These are phyloP conservation scores for Xiphias gladius DNA, from an alignment of 2,113 vertebrate species.

Conservation along the genomic window DNA sequence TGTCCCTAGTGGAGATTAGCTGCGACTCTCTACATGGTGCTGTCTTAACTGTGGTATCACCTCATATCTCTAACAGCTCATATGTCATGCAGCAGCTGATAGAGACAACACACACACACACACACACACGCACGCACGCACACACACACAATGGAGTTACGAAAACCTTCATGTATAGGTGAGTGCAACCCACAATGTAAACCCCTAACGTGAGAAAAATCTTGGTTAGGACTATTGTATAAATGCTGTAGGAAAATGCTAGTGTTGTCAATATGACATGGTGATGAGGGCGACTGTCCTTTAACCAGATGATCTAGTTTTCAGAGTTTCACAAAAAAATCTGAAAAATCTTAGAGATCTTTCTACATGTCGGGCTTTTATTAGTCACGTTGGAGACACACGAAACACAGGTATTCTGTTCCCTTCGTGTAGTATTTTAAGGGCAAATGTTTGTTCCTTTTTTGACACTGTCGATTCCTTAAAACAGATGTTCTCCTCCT, in stretches of 20 bases:
- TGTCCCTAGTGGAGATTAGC: conserved; percentile 29
- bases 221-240: too few species aligned
- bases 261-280: not conserved
- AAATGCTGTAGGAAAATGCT: not conserved
- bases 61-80: conserved; percentile 57
- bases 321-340: not conserved
- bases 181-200: not conserved
- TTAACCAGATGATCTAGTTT: not conserved
- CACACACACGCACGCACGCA: conserved; percentile 1
- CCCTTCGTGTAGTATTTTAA: not conserved
- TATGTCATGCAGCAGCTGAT: conserved; percentile 60
- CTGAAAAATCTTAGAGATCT: too few species aligned
- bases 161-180: not conserved
- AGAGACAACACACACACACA: conserved; percentile 4
- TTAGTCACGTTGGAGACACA: not conserved
- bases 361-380: too few species aligned
- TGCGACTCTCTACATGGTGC: conserved; percentile 28
- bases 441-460: not conserved
- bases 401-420: not conserved
- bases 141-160: not conserved
- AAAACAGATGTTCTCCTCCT: not conserved
- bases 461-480: not conserved
- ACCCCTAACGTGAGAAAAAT: too few species aligned
- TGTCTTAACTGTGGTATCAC: conserved; percentile 38
- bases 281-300: not conserved